Conservation (phyloP, 1,140 invertebrate genomes). For the Schlechtendalia chinensis region DNA sequence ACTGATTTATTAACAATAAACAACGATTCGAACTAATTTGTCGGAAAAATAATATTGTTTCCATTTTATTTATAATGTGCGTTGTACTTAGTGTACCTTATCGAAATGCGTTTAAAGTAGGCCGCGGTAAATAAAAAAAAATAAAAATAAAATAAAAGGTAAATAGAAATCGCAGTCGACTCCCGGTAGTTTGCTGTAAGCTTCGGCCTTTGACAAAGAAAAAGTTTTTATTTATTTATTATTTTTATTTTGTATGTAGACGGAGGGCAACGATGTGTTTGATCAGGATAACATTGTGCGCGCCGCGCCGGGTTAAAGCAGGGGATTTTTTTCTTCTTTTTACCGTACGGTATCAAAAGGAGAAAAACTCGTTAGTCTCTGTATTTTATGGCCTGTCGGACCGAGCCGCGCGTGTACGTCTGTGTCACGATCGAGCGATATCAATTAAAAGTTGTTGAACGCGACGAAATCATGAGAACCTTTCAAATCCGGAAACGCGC, state of each 20-base stretch:
- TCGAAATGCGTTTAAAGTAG: background rate
- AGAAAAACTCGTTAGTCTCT: background rate
- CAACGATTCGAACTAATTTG: no score
- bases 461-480: no score
- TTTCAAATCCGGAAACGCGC: no score
- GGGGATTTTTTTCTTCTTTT: background rate
- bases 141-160: background rate
- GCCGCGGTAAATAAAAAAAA: background rate
- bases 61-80: no score
- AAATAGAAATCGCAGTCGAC: conserved; percentile 20
- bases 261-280: conserved; percentile 9
- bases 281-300: conserved; percentile 25
- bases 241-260: background rate
- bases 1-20: no score
- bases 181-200: background rate
- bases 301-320: background rate
- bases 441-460: conserved; percentile 5
- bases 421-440: background rate
- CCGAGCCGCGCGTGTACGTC: background rate
- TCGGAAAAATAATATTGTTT: no score
- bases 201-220: background rate
- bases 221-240: conserved; percentile 25
- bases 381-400: conserved; percentile 10
- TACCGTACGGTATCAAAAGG: background rate
- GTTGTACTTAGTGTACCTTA: background rate